Evolutionary conservation across 2,797 vertebrate species (phyloP), one percentile per base, ranked within the genome.

Genomic region (Sphenopsis melanotis): DNA sequence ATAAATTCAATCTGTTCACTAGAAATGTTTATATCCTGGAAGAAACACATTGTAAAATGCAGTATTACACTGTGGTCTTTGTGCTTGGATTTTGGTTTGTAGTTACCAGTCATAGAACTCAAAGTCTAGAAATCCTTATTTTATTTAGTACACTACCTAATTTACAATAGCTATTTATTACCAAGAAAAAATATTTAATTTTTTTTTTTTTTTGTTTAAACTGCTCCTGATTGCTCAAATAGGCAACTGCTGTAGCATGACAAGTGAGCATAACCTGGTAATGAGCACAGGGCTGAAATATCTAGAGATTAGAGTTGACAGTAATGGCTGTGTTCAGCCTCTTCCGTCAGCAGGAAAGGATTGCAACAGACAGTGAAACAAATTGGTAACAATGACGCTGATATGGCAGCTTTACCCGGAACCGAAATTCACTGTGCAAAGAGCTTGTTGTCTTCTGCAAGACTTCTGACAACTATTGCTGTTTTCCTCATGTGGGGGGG

Each of bases 271-370:
- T 83, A 94, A 66, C 26, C 30, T 15, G 15, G 7, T 65, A 81
- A 81, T 66, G 70, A 92, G 29, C 18, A 49, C 0, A 63, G 56
- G 22, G 8, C 12, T 80, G 66, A 87, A 93, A 53, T 66, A 68
- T 53, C 55, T 69, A 18, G 61, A 96, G 74, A 66, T 80, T 18
- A 79, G 37, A 44, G 56, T 37, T 87, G 70, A 90, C 80, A 84
- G 82, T 74, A 94, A 94, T 64, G 61, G 21, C 10, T 85, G 20
- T 29, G 41, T 93, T 91, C 92, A 81, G 34, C 77, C 88, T 93
- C 53, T 60, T 47, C 47, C 65, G 63, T 47, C 81, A 75, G 84
- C 36, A 60, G 82, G 83, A 83, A 96, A 9, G 37, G 46, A 78
- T 63, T 78, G 46, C 2, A 9, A 41, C 27, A 77, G 87, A 55